A percentile compares a stretch with the other conserved stretches of the same genome.
phyloP scores from a whole-genome alignment of 92 coral and sea anemone genomes.

The Umimayanthus kanabou region DNA sequence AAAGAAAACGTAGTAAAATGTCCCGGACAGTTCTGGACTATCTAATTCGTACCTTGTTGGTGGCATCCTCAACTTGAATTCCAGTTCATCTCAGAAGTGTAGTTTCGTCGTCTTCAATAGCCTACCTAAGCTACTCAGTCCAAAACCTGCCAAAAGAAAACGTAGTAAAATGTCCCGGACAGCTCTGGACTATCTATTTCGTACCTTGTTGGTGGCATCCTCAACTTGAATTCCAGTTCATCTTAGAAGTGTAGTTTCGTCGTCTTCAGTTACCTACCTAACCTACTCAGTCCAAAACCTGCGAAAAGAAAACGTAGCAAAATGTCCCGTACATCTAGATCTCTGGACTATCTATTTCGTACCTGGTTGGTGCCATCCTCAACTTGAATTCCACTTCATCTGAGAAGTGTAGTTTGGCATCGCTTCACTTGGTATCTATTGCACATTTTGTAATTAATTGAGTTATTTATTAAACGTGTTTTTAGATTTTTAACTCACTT shows the following conservation, averaged over 20 bases:
- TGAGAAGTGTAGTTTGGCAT: background rate
- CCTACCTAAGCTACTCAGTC: slow-evolving; percentile 12
- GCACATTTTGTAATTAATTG: too few relatives aligned
- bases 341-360: background rate
- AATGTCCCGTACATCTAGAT: background rate
- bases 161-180: background rate
- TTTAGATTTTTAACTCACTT: too few relatives aligned
- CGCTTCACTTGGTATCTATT: too few relatives aligned
- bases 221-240: slow-evolving; percentile 9
- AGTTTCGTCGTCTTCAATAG: too few relatives aligned
- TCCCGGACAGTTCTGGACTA: too few relatives aligned
- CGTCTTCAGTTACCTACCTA: background rate
- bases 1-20: too few relatives aligned
- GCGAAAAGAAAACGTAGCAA: background rate
- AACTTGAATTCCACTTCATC: background rate
- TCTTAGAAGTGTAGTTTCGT: slow-evolving; percentile 3
- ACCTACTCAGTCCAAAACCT: background rate
- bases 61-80: too few relatives aligned
- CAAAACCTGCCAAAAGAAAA: background rate
- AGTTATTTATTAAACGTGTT: too few relatives aligned
- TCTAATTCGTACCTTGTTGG: too few relatives aligned
- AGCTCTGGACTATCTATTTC: slow-evolving; percentile 19
- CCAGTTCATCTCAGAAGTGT: too few relatives aligned
- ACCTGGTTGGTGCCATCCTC: slow-evolving; percentile 5
- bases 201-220: background rate